Evolutionary conservation across 2,888 invertebrate species (phyloP).

Genomic region (Rhingia rostrata): DNA sequence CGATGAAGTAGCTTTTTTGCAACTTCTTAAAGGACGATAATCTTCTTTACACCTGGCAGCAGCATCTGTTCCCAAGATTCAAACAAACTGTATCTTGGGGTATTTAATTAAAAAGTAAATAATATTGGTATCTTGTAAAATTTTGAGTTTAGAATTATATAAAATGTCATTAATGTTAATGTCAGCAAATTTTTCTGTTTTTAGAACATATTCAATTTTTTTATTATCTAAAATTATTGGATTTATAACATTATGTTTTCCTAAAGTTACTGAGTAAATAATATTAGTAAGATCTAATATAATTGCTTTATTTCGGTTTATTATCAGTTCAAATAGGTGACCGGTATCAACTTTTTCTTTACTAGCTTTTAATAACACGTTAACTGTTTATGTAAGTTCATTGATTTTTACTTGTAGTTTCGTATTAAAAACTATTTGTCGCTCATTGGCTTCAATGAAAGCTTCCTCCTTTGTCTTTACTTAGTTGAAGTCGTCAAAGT

Average conservation of each 20-base stretch:
- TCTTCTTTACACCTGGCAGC: not conserved
- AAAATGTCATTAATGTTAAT: not conserved
- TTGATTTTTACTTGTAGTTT: conserved; percentile 34
- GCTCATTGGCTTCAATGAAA: conserved; percentile 17
- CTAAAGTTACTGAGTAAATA: not conserved
- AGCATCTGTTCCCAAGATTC: not conserved
- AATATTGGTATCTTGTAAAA: not conserved
- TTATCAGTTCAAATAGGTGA: not conserved
- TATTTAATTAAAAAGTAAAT: conserved; percentile 1
- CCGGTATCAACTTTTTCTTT: conserved; percentile 6
- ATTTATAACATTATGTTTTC: not conserved
- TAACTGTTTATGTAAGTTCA: conserved; percentile 24
- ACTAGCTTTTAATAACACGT: not conserved
- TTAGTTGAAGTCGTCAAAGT: conserved; percentile 41
- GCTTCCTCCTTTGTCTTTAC: conserved; percentile 16
- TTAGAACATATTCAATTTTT: too few species aligned
- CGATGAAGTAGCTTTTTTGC: not conserved
- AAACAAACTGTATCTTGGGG: not conserved
- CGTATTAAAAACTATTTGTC: conserved; percentile 29
- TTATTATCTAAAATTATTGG: not conserved
- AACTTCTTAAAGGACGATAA: not conserved
- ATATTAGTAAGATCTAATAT: not conserved
- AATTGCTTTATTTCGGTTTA: not conserved
- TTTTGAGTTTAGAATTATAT: not conserved
- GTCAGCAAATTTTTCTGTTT: too few species aligned